Evolutionary conservation across 2,888 invertebrate species (phyloP).

Genomic region (Nebria brevicollis): DNA sequence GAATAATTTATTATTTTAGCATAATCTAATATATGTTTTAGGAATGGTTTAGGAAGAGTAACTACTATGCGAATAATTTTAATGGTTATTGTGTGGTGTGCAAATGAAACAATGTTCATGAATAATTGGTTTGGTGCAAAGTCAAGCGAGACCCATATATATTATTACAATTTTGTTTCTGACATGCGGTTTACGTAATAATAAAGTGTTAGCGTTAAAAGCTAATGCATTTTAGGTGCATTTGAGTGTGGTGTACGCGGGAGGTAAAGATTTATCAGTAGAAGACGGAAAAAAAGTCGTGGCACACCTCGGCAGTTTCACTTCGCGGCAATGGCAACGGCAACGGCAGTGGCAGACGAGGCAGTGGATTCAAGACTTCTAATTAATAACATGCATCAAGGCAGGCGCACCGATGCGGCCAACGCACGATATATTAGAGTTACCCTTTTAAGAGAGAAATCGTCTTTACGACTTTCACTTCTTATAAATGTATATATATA

Average conservation of each 20-base stretch:
- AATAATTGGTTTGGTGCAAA: not conserved
- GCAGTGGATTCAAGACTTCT: not conserved
- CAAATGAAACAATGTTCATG: not conserved
- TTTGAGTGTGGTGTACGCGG: not conserved
- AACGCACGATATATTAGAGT: not conserved
- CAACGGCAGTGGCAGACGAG: not conserved
- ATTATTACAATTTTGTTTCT: not conserved
- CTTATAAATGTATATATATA: not conserved
- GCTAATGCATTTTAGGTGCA: constrained; percentile 1
- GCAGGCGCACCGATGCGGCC: not conserved
- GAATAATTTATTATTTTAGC: too few species aligned
- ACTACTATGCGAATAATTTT: not conserved
- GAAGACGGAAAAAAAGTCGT: not conserved
- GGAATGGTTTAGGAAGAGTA: too few species aligned
- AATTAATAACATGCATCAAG: not conserved
- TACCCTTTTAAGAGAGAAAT: constrained; percentile 1
- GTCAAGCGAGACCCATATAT: not conserved
- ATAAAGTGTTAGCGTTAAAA: not conserved
- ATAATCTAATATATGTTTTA: too few species aligned
- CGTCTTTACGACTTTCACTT: not conserved
- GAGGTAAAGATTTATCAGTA: not conserved
- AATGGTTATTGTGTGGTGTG: not conserved
- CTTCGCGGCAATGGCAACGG: not conserved
- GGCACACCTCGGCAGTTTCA: not conserved
- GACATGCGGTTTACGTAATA: not conserved